Base-by-base conservation (phyloP, 2,797 vertebrate species). In the Takifugu rubripes region DNA sequence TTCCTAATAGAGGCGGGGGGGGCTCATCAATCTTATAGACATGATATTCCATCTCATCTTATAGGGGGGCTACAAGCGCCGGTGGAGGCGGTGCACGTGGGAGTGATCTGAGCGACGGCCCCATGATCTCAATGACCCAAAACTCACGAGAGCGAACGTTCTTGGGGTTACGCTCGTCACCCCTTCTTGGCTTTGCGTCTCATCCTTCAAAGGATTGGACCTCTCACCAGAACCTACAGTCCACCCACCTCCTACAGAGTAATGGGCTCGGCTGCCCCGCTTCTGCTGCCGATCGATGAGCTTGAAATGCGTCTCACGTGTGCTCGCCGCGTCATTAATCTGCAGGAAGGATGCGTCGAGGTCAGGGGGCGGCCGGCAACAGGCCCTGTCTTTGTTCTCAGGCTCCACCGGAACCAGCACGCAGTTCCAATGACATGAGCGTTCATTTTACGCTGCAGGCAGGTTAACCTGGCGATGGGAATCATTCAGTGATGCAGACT, bases 21-120 rank as follows among this genome's bases (percentile, higher is more conserved):
- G 3, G 25, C 82, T 87, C 83, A 88, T 87, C 86, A 80, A 79
- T 77, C 82, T 83, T 77, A 77, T 71, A 84, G 80, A 84, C 84
- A 79, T 85, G 85, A 74, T 87, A 86, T 83, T 86, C 82, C 77
- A 78, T 79, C 82, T 81, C 77, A 81, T 87, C 83, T 74, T 72
- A 74, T 59, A 49, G 62, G 61, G 68, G 68, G 68, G 77, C 74
- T 50, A 63, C 66, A 71, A 66, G 55, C 36, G n/a, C 59, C 68
- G 72, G 74, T 61, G 54, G 71, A 75, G 64, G 43, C 25, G 21
- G 58, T 66, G 74, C 84, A 88, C 82, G 84, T 87, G 85, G 81
- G 73, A 75, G 78, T 78, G 75, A 89, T 89, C 77, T 85, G 54
- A 73, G 65, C 40, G 48, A 75, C 61, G 16, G 66, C 71, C 66